Conservation (phyloP, 1,140 invertebrate species). For the Micrasema minimum region DNA sequence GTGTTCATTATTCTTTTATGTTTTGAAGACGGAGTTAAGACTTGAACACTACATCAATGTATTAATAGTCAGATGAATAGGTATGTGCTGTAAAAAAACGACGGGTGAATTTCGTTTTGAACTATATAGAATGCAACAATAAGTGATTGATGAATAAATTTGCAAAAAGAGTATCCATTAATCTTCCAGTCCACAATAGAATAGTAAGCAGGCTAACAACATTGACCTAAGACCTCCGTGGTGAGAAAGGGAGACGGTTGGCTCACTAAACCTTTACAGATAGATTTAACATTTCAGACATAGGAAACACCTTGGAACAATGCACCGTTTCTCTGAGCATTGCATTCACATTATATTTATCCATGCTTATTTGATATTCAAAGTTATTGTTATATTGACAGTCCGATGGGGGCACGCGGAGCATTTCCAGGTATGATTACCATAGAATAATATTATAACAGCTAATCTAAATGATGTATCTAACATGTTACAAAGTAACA, state of each 20-base stretch:
- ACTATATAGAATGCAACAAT: no score
- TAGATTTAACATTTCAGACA: slow-evolving; percentile 39
- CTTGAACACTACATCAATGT: no score
- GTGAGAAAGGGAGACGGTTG: background rate
- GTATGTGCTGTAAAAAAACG: no score
- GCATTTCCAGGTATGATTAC: slow-evolving; percentile 28
- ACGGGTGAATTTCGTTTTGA: no score
- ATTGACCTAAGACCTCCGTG: slow-evolving; percentile 16
- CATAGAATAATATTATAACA: slow-evolving; percentile 21
- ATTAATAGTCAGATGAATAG: no score
- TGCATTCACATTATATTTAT: slow-evolving; percentile 31
- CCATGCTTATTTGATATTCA: slow-evolving; percentile 36
- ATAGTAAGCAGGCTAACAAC: background rate
- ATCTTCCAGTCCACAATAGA: background rate
- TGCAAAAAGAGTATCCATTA: background rate
- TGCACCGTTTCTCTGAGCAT: slow-evolving; percentile 18
- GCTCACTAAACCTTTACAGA: slow-evolving; percentile 22
- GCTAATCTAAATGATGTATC: slow-evolving; percentile 17
- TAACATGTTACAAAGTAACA: background rate
- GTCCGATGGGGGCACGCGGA: slow-evolving; percentile 22
- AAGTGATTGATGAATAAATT: no score
- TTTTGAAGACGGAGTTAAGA: no score
- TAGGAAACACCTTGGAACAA: slow-evolving; percentile 32
- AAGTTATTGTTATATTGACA: slow-evolving; percentile 41
- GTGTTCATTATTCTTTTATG: no score